Evolutionary conservation across 1,140 invertebrate species (phyloP), one percentile per base, ranked within the genome.

Genomic region (Notospermus geniculatus): DNA sequence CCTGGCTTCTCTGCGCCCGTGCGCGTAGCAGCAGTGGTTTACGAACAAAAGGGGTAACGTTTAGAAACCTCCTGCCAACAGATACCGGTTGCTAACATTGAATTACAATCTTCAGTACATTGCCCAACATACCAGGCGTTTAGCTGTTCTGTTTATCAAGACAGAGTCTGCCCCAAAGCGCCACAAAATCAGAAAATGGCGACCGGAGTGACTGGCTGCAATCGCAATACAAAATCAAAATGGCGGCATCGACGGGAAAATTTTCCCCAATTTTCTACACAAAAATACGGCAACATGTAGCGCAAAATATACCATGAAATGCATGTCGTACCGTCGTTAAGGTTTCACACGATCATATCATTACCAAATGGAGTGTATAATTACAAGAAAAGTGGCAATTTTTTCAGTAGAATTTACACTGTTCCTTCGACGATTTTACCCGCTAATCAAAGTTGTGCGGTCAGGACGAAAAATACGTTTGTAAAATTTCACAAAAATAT

Each of bases 161-260:
- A 17, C 29, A n/a, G 19, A 46, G 27, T 2, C n/a, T 22, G 39
- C 22, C 19, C 45, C 17, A n/a, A 41, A 28, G 59, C 54, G 41
- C 19, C 7, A 29, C 25, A 7, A 61, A 61, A 54, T 32, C 52
- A 54, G 29, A 65, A 65, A 65, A 65, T 65, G 64, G 64, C 64
- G 64, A 62, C 64, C 59, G 15, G 29, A 30, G 52, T 30, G 4
- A 19, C 54, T 22, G 11, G 19, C 19, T 22, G 54, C n/a, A 27
- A 32, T 32, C 54, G 32, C 32, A 22, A 9, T n/a, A 27, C 13
- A 56, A 56, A 30, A 56, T 56, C 13, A 56, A 56, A 30, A 56
- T 56, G 54, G 54, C 54, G 54, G 54, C 7, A 27, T 19, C 27
- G 32, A 30, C 29, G 11, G 28, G 28, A 30, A 56, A 30, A 27